phyloP scores from a whole-genome alignment of 2,113 vertebrate genomes.

The Xenopus laevis region DNA sequence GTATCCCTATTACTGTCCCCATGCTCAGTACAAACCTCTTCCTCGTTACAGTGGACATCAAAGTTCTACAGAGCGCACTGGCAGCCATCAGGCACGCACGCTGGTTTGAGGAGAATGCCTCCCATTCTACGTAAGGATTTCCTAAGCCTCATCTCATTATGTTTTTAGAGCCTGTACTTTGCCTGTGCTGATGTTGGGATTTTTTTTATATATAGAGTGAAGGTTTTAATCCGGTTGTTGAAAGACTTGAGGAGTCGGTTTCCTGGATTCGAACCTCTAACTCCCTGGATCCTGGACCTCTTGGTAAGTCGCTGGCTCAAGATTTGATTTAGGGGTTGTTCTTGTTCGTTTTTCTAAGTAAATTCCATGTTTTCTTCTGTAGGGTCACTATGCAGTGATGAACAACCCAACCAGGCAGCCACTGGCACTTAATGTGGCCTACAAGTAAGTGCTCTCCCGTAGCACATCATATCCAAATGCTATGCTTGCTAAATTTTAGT shows the following conservation, averaged over 20 bases:
- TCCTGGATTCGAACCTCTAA: conserved; percentile 90
- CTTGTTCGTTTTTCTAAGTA: not conserved
- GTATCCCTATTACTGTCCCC: not conserved
- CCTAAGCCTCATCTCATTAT: no score
- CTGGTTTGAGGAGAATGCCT: conserved; percentile 98
- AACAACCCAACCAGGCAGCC: conserved; percentile 95
- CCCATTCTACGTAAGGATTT: conserved; percentile 87
- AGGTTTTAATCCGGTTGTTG: conserved; percentile 89
- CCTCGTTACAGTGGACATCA: conserved; percentile 86
- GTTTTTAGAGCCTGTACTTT: no score
- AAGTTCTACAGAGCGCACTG: conserved; percentile 92
- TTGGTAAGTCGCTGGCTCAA: conserved; percentile 64
- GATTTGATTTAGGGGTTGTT: not conserved
- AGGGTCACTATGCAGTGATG: conserved; percentile 97
- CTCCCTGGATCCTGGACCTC: conserved; percentile 94
- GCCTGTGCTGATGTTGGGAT: conserved; percentile 2
- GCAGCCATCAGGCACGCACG: conserved; percentile 93
- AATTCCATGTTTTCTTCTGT: not conserved
- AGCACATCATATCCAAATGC: not conserved
- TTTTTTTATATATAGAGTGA: conserved; percentile 75
- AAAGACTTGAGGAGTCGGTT: conserved; percentile 89
- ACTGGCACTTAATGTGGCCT: conserved; percentile 88
- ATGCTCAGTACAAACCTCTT: not conserved
- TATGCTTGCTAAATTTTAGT: no score
- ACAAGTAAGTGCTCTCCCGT: conserved; percentile 79